Base-by-base conservation (phyloP, 2,797 vertebrate genomes). In the Takifugu ocellatus region DNA sequence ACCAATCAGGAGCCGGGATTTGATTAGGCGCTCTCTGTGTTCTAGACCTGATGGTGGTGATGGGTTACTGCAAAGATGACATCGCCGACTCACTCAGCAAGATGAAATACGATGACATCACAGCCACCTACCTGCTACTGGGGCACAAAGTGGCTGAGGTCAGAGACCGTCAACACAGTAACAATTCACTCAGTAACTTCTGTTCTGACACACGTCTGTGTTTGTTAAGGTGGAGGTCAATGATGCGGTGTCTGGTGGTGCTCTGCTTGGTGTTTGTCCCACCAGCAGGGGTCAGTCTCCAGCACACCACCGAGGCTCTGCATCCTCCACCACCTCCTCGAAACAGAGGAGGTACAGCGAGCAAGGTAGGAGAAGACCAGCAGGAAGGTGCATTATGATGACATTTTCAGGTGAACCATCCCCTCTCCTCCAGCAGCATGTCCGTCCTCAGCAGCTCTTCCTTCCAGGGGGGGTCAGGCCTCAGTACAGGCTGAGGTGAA, bases 261-360 rank as follows among this genome's bases (percentile, higher is more conserved):
- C 88, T 57, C 90, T 94, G 78, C 92, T 94, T 69, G 95, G 94
- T 83, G 87, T 90, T 65, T 89, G 93, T 70, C 93, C 93, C 90
- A 94, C 91, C 90, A 94, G 61, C 61, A 75, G 79, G 21, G 71
- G 79, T 51, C 94, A 94, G 82, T 96, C 95, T 62, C 95, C 95
- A 49, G 82, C 87, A 27, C 95, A 95, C 75, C 92, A 93, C 76
- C 92, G 93, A 81, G 93, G 89, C 75, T 85, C 92, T 75, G 91
- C 94, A 56, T 93, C 93, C 55, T 93, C 90, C 79, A 93, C 90
- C 75, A 84, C 93, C 75, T 94, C 90, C 79, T 95, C 95, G 85
- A 97, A 96, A 59, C 94, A 97, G 80, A 88, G 95, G 73, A 92
- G 95, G 57, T 94, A 93, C 90, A 97, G 95, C 51, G 94, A 96